Percentiles rank a stretch among this genome's conserved stretches.
phyloP scores from a whole-genome alignment of 1,140 invertebrate species.

The Zaprionus inermis region DNA sequence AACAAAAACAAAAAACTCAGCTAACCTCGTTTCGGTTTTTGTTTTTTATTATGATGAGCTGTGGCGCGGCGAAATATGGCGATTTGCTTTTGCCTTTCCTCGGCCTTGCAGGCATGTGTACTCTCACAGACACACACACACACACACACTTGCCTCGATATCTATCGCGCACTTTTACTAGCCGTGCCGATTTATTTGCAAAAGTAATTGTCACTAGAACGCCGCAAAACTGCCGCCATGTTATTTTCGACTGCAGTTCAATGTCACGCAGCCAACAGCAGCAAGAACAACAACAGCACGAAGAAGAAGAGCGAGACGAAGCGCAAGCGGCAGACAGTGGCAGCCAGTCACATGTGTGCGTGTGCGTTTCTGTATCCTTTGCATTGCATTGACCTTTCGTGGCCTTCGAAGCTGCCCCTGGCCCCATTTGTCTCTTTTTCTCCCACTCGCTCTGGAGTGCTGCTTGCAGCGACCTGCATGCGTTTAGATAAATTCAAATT shows the following conservation, averaged over 20 bases:
- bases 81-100: constrained; percentile 29
- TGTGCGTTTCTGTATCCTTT: constrained; percentile 33
- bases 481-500: constrained; percentile 71
- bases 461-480: constrained; percentile 27
- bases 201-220: constrained; percentile 45
- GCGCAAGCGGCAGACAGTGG: background rate
- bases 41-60: constrained; percentile 28
- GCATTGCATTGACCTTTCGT: constrained; percentile 42
- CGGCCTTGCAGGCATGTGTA: constrained; percentile 42
- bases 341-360: background rate
- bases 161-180: constrained; percentile 35
- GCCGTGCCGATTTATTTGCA: constrained; percentile 37
- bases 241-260: constrained; percentile 42
- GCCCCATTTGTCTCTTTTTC: constrained; percentile 18
- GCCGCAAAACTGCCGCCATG: constrained; percentile 41
- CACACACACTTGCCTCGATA: constrained; percentile 6
- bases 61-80: constrained; percentile 3
- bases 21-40: constrained; percentile 40
- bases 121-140: background rate
- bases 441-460: background rate
- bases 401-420: constrained; percentile 42
- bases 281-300: background rate
- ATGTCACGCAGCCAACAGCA: constrained; percentile 29
- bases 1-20: constrained; percentile 19
- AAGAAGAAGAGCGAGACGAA: background rate